A percentile compares a stretch with the other conserved stretches of the same genome.
These are phyloP conservation scores for Lacanobia wlatinum DNA, from an alignment of 2,888 invertebrate genomes.

Conservation along the genomic window DNA sequence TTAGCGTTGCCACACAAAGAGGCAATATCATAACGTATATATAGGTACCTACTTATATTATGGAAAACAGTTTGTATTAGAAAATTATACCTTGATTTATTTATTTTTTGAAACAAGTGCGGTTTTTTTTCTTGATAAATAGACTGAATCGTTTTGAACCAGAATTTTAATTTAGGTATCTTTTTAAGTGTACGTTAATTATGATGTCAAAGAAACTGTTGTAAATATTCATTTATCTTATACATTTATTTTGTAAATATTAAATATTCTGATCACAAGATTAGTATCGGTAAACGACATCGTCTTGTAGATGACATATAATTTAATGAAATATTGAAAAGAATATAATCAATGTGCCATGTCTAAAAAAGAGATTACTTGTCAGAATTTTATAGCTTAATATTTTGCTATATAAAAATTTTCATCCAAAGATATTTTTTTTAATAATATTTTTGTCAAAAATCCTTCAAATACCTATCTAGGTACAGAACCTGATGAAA, in stretches of 20 bases:
- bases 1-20: background rate
- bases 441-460: too few species aligned
- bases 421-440: too few species aligned
- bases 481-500: background rate
- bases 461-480: background rate
- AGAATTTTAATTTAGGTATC: conserved; percentile 18
- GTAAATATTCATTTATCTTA: conserved; percentile 15
- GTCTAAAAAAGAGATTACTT: background rate
- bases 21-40: background rate
- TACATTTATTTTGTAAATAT: background rate
- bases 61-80: background rate
- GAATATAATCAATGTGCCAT: background rate
- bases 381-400: background rate
- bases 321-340: conserved; percentile 6
- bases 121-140: background rate
- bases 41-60: background rate
- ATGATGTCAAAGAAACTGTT: conserved; percentile 28
- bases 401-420: background rate
- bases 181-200: conserved; percentile 15
- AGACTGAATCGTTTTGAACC: conserved; percentile 4
- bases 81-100: background rate
- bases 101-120: background rate
- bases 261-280: conserved; percentile 1
- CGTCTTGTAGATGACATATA: conserved; percentile 11
- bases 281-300: conserved; percentile 10